A percentile compares a stretch with the other conserved stretches of the same genome.
These are phyloP conservation scores for Papilio glaucus DNA, from an alignment of 1,140 invertebrate species.

Conservation along the genomic window DNA sequence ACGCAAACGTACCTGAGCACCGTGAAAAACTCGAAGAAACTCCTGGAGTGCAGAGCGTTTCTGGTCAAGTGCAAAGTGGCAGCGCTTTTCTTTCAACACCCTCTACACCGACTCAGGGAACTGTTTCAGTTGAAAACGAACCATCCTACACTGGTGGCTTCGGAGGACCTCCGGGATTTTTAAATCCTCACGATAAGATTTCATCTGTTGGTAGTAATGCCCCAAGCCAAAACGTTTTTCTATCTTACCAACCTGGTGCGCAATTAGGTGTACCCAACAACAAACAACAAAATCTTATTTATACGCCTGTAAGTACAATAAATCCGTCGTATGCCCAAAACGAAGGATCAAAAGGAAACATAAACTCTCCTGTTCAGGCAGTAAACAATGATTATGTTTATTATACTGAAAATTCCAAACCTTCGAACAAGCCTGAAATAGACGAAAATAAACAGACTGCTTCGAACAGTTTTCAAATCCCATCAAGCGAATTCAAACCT, in stretches of 20 bases:
- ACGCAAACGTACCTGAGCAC: background rate
- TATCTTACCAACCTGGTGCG: background rate
- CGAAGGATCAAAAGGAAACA: background rate
- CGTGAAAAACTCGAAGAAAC: background rate
- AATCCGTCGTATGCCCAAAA: slow-evolving; percentile 4
- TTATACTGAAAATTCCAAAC: background rate
- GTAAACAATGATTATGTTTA: slow-evolving; percentile 9
- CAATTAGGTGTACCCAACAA: background rate
- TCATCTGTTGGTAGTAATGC: background rate
- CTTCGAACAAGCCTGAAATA: background rate
- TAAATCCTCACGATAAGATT: slow-evolving; percentile 29
- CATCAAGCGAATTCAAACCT: background rate
- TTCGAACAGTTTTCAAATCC: background rate
- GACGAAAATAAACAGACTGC: slow-evolving; percentile 1
- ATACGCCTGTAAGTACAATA: background rate
- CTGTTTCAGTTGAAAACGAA: slow-evolving; percentile 16
- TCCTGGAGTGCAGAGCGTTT: slow-evolving; percentile 9
- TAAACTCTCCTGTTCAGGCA: background rate
- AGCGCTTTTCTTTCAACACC: slow-evolving; percentile 17
- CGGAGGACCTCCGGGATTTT: slow-evolving; percentile 44
- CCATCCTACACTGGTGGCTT: slow-evolving; percentile 47
- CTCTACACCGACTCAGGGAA: slow-evolving; percentile 23
- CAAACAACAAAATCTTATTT: slow-evolving; percentile 5
- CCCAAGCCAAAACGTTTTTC: background rate
- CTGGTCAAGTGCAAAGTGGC: background rate